These are phyloP conservation scores for Caenorhabditis uteleia DNA, from an alignment of 2,888 invertebrate genomes.

Conservation along the genomic window DNA sequence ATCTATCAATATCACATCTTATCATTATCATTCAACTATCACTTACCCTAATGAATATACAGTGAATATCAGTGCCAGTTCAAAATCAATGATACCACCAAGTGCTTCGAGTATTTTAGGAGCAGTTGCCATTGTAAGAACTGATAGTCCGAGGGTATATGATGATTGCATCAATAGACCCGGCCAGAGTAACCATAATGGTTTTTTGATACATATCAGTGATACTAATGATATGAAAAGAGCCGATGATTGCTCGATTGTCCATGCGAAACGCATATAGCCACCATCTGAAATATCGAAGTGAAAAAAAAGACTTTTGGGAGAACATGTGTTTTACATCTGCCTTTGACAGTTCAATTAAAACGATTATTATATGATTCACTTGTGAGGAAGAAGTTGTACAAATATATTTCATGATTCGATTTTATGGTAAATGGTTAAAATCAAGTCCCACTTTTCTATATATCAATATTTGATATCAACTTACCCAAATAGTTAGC, in stretches of 20 bases:
- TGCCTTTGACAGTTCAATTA: too few species aligned
- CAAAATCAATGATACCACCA: conserved; percentile 45
- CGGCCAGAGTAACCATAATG: conserved; percentile 67
- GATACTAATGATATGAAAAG: conserved; percentile 51
- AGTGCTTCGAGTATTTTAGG: conserved; percentile 65
- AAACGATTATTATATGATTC: background rate
- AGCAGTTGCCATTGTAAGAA: conserved; percentile 69
- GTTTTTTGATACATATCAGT: conserved; percentile 46
- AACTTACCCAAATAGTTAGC: conserved; percentile 66
- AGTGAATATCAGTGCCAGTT: conserved; percentile 35
- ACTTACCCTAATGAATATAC: conserved; percentile 36
- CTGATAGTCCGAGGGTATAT: conserved; percentile 67
- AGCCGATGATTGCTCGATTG: conserved; percentile 62
- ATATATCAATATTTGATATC: background rate
- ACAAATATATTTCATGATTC: too few species aligned
- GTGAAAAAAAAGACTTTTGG: too few species aligned
- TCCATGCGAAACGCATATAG: conserved; percentile 65
- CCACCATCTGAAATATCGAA: conserved; percentile 66
- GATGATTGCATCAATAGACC: conserved; percentile 68
- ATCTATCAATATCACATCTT: too few species aligned
- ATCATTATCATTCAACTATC: background rate
- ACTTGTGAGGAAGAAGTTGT: background rate
- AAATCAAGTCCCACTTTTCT: background rate
- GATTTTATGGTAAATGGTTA: background rate
- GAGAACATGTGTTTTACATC: too few species aligned